These are phyloP conservation scores for Glossosoma conforme DNA, from an alignment of 1,140 invertebrate species.

Conservation along the genomic window DNA sequence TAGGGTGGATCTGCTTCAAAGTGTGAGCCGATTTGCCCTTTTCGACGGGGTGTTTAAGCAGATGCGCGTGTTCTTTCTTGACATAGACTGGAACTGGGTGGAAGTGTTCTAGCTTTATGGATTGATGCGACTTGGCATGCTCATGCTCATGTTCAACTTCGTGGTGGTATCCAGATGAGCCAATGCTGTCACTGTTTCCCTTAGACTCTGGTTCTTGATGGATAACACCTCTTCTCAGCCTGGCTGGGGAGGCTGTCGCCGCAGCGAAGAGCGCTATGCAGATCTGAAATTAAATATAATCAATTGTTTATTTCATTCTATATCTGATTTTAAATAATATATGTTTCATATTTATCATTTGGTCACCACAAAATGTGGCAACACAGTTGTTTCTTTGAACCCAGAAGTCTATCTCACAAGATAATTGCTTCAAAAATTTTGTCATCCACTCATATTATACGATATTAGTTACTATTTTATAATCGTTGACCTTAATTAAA, in stretches of 20 bases:
- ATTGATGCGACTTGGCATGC: constrained; percentile 60
- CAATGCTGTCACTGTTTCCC: constrained; percentile 38
- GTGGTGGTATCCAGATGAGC: constrained; percentile 54
- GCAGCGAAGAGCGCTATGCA: constrained; percentile 47
- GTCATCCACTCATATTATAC: no score
- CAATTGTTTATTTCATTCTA: no score
- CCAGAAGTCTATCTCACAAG: no score
- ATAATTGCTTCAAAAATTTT: no score
- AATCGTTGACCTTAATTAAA: no score
- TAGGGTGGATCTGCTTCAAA: constrained; percentile 54
- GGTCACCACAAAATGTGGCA: no score
- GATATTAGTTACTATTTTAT: no score
- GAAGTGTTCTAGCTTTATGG: constrained; percentile 60
- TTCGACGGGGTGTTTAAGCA: constrained; percentile 56
- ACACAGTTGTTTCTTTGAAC: no score
- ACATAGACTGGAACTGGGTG: constrained; percentile 60
- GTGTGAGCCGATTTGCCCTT: constrained; percentile 55
- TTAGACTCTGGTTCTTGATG: constrained; percentile 44
- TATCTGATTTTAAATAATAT: no score
- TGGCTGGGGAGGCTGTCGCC: constrained; percentile 39
- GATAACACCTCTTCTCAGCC: constrained; percentile 36
- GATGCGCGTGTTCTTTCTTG: constrained; percentile 59
- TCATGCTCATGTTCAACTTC: constrained; percentile 57
- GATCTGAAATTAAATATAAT: constrained; percentile 42
- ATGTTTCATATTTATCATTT: no score